Evolutionary conservation across 2,113 vertebrate genomes (phyloP), one percentile per base, ranked within the genome.

Genomic region (Natator depressus): DNA sequence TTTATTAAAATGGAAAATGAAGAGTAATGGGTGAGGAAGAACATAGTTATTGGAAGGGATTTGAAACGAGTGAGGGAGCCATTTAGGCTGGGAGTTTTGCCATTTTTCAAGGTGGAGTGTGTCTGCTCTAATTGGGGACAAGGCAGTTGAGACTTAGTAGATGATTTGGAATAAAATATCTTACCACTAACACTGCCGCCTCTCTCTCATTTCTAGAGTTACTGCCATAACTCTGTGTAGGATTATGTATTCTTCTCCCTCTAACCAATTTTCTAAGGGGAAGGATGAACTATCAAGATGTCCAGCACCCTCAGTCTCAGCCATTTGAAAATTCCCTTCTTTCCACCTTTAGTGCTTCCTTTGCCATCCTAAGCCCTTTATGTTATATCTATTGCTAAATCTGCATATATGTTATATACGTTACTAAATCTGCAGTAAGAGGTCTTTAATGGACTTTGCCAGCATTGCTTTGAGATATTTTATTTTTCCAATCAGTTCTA

Each of bases 21-120:
- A 95, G 91, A 93, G 27, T 82, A 92, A 89, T 22, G 13, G 54
- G 13, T 1, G 25, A 85, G 69, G 65, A 91, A 95, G 19, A 80
- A 49, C 85, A 95, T 35, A 89, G 81, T 75, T 20, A 35, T 35
- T 59, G 24, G 47, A 51, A 46, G 10, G 31, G 50, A 46, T 95
- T 90, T 93, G 91, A 85, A 84, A 29, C 75, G 3, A 1, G 0
- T 38, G 5, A 83, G 13, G 22, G 42, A 93, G 13, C 14, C 9
- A 47, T 8, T 2, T 75, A 47, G 35, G 55, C 27, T 17, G 84
- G 85, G 55, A 92, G 59, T 82, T 91, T 49, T 88, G 94, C 72
- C 24, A 14, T 88, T 96, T 35, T 9, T 80, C 93, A 47, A 72
- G 38, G 17, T 49, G 38, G 17, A 46, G 1, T 0, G 7, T 75